Evolutionary conservation across 1,140 invertebrate genomes (phyloP).

Genomic region (Saccostrea cuccullata): DNA sequence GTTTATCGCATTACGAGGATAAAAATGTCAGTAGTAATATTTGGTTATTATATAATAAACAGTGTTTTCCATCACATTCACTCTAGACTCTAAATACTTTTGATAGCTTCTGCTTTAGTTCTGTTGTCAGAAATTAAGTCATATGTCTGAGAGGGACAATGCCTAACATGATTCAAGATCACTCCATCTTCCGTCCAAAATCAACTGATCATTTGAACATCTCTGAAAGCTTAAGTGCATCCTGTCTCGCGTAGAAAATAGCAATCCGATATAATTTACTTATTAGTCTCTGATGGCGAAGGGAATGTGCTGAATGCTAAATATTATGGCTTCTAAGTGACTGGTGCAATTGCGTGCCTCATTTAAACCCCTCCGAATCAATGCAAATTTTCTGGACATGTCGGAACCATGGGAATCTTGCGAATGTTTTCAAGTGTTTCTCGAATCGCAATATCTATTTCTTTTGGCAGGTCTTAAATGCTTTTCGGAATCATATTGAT

Average conservation of each 20-base stretch:
- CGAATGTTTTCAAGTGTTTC: conserved; percentile 36
- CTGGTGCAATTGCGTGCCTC: conserved; percentile 28
- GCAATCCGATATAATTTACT: conserved; percentile 34
- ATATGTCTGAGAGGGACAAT: not conserved
- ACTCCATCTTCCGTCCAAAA: not conserved
- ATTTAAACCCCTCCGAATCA: conserved; percentile 19
- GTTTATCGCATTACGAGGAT: not conserved
- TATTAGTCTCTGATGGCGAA: conserved; percentile 33
- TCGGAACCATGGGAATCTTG: conserved; percentile 25
- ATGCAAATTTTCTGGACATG: conserved; percentile 31
- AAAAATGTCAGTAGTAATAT: not conserved
- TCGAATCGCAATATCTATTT: conserved; percentile 31
- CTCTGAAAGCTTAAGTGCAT: conserved; percentile 27
- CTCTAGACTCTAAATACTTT: not conserved
- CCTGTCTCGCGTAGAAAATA: conserved; percentile 5
- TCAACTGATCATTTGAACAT: conserved; percentile 10
- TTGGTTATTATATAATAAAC: not conserved
- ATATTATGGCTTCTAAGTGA: conserved; percentile 35
- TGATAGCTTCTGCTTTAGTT: not conserved
- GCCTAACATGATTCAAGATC: not conserved
- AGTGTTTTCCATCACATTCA: not conserved
- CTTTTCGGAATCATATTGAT: conserved; percentile 29
- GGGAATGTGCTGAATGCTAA: conserved; percentile 27
- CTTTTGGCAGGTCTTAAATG: conserved; percentile 27
- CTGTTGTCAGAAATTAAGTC: not conserved